Percentiles rank a stretch among this genome's conserved stretches.
phyloP scores from a whole-genome alignment of 2,888 invertebrate genomes.

The Caenorhabditis parvicauda region DNA sequence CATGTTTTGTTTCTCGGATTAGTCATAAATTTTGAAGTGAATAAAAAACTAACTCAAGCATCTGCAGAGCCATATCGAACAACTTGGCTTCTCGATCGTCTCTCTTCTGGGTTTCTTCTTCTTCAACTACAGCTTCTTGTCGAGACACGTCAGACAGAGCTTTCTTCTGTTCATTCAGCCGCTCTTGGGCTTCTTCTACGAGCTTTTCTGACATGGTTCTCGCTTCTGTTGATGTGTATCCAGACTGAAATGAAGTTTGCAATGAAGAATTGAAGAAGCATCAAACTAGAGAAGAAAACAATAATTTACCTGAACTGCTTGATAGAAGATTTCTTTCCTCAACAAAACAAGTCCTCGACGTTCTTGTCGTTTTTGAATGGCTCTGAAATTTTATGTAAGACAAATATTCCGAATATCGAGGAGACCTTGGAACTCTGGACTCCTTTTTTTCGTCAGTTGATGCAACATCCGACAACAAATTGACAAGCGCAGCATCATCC shows the following conservation, averaged over 20 bases:
- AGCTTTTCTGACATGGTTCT: constrained; percentile 36
- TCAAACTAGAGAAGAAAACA: too few relatives aligned
- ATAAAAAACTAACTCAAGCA: constrained; percentile 31
- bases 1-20: not conserved
- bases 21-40: not conserved
- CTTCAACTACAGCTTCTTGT: constrained; percentile 16
- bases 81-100: constrained; percentile 46
- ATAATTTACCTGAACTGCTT: constrained; percentile 45
- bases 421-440: too few relatives aligned
- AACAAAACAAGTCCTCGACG: constrained; percentile 29
- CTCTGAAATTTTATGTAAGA: constrained; percentile 5
- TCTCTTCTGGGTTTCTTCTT: constrained; percentile 23
- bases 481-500: constrained; percentile 30
- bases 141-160: constrained; percentile 16
- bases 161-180: constrained; percentile 23
- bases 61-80: constrained; percentile 32
- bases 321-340: constrained; percentile 51
- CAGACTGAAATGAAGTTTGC: constrained; percentile 5
- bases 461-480: constrained; percentile 20
- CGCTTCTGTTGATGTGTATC: constrained; percentile 35
- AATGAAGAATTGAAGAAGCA: not conserved
- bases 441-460: not conserved
- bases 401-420: not conserved
- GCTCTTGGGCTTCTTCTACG: constrained; percentile 34
- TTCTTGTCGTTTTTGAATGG: constrained; percentile 20